Evolutionary conservation across 2,797 vertebrate genomes (phyloP).

Genomic region (Anolis apletophallus): DNA sequence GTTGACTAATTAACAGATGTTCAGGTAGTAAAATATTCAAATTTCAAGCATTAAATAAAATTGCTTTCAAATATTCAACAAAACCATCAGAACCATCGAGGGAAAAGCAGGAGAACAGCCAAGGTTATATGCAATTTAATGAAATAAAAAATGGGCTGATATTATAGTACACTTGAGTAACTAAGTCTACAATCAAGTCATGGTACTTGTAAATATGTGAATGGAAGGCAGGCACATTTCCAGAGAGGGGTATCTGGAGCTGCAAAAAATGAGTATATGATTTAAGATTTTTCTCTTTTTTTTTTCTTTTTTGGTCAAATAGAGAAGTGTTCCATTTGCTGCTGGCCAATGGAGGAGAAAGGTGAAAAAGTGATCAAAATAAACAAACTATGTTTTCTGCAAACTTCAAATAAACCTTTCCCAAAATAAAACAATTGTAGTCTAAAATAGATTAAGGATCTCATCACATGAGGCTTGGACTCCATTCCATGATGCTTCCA

Average conservation of each 20-base stretch:
- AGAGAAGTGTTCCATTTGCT: not conserved
- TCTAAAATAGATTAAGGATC: not conserved
- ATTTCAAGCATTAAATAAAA: conserved; percentile 47
- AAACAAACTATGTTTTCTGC: not conserved
- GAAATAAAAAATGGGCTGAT: not conserved
- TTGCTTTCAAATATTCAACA: conserved; percentile 28
- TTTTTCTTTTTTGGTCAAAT: not conserved
- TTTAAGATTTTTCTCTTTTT: not conserved
- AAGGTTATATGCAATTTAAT: conserved; percentile 10
- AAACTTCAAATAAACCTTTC: not conserved
- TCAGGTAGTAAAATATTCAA: conserved; percentile 47
- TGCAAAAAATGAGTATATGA: conserved; percentile 9
- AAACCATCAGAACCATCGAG: conserved; percentile 30
- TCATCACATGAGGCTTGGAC: too few relatives aligned
- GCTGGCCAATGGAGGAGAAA: not conserved
- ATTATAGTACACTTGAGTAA: not conserved
- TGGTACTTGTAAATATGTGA: not conserved
- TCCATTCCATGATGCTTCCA: too few relatives aligned
- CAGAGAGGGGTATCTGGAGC: conserved; percentile 21
- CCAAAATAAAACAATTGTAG: not conserved
- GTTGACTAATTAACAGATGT: conserved; percentile 50
- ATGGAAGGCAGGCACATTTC: conserved; percentile 8
- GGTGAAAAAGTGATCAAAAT: conserved; percentile 11
- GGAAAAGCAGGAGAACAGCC: conserved; percentile 11
- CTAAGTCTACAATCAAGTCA: not conserved